These are phyloP conservation scores for Indicator indicator DNA, from an alignment of 2,113 vertebrate genomes.

Conservation along the genomic window DNA sequence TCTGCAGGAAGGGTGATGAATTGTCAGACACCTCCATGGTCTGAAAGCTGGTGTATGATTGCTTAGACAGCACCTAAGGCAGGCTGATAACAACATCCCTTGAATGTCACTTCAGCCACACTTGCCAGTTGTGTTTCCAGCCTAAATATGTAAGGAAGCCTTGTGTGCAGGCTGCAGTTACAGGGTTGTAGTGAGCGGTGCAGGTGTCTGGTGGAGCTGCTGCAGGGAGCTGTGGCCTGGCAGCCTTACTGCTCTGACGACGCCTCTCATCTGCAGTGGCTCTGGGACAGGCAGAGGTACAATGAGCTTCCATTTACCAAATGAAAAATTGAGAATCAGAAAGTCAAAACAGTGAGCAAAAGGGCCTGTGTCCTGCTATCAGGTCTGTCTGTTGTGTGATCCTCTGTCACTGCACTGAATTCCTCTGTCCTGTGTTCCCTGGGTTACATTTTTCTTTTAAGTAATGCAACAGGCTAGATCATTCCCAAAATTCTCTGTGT, in stretches of 20 bases:
- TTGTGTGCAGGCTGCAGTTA: background rate
- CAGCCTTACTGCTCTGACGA: background rate
- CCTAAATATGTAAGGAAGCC: background rate
- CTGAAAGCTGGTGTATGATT: background rate
- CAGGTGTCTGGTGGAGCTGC: background rate
- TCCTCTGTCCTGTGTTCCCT: background rate
- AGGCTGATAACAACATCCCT: background rate
- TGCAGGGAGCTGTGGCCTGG: background rate
- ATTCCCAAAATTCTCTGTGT: background rate
- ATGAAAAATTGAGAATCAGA: background rate
- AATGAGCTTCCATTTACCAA: background rate
- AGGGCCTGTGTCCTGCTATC: accelerated
- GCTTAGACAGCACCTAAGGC: background rate
- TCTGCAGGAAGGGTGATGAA: conserved; percentile 8
- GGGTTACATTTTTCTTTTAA: background rate
- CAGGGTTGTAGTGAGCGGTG: background rate
- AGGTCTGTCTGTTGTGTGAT: background rate
- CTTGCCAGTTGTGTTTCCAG: background rate
- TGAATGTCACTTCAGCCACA: background rate
- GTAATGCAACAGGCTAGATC: background rate
- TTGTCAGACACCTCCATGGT: background rate
- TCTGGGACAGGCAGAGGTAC: background rate
- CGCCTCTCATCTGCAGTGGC: background rate
- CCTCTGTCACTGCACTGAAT: background rate
- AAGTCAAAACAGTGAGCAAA: background rate